phyloP scores from a whole-genome alignment of 2,888 invertebrate genomes.

The Lasioglossum leucozonium region DNA sequence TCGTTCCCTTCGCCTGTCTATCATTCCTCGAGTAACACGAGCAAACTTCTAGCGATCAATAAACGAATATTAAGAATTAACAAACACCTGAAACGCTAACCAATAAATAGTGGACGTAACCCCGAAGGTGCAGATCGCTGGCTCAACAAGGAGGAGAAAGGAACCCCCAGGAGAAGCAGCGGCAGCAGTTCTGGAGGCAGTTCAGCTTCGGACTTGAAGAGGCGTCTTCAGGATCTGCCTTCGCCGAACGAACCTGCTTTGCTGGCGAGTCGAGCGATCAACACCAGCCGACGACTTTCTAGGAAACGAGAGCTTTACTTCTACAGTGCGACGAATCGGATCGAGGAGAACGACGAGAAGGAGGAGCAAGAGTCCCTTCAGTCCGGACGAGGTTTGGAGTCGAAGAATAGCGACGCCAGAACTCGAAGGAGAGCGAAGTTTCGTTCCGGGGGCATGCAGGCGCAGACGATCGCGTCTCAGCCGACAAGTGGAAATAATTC shows the following conservation, averaged over 20 bases:
- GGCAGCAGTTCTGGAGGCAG: slow-evolving; percentile 58
- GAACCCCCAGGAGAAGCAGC: slow-evolving; percentile 4
- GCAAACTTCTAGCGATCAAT: background rate
- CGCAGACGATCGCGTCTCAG: slow-evolving; percentile 18
- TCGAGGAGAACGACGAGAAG: slow-evolving; percentile 73
- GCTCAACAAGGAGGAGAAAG: slow-evolving; percentile 37
- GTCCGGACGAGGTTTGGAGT: slow-evolving; percentile 16
- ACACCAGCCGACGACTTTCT: slow-evolving; percentile 60
- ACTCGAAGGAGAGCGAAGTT: slow-evolving; percentile 67
- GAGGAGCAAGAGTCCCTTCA: slow-evolving; percentile 24
- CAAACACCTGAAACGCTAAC: background rate
- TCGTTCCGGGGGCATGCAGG: slow-evolving; percentile 14
- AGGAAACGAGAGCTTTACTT: slow-evolving; percentile 67
- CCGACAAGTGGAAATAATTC: background rate
- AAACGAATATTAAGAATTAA: background rate
- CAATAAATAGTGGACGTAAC: slow-evolving; percentile 43
- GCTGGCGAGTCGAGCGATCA: slow-evolving; percentile 56
- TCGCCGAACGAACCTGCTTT: slow-evolving; percentile 54
- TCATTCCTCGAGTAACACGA: background rate
- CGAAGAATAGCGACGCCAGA: slow-evolving; percentile 54
- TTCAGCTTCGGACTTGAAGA: slow-evolving; percentile 69
- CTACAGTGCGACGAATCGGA: slow-evolving; percentile 58
- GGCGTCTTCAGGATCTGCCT: slow-evolving; percentile 66
- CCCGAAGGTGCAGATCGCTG: slow-evolving; percentile 43
- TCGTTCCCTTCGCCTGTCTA: background rate